Evolutionary conservation across 2,113 vertebrate species (phyloP).

Genomic region (Osmerus eperlanus): DNA sequence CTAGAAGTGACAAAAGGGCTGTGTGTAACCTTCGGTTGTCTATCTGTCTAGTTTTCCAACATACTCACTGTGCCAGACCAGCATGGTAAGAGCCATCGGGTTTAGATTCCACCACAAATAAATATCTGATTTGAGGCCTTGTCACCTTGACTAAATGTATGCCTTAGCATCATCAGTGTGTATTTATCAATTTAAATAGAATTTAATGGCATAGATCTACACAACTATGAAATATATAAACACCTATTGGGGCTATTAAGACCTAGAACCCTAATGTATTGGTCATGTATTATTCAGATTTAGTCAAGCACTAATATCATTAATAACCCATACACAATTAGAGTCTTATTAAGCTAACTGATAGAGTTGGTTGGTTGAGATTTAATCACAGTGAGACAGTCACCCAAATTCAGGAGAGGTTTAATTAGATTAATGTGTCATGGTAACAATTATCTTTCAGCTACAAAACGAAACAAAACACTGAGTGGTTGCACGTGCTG

Average conservation of each 20-base stretch:
- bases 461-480: neutral
- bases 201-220: too few relatives aligned
- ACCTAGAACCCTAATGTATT: neutral
- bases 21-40: too few relatives aligned
- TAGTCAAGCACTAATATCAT: neutral
- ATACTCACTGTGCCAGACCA: slow-evolving; percentile 5
- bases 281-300: neutral
- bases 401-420: neutral
- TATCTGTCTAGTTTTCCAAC: too few relatives aligned
- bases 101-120: neutral
- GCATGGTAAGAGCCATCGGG: neutral
- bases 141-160: too few relatives aligned
- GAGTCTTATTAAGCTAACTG: neutral
- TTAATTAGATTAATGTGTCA: neutral
- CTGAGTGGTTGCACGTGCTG: neutral
- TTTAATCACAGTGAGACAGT: slow-evolving; percentile 6
- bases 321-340: neutral
- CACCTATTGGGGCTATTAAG: neutral
- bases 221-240: neutral
- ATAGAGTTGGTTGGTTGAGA: neutral
- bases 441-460: neutral
- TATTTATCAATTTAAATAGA: too few relatives aligned
- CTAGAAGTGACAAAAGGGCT: too few relatives aligned
- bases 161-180: too few relatives aligned
- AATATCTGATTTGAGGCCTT: neutral